Evolutionary conservation across 2,113 vertebrate genomes (phyloP).

Genomic region (Sturnira hondurensis): DNA sequence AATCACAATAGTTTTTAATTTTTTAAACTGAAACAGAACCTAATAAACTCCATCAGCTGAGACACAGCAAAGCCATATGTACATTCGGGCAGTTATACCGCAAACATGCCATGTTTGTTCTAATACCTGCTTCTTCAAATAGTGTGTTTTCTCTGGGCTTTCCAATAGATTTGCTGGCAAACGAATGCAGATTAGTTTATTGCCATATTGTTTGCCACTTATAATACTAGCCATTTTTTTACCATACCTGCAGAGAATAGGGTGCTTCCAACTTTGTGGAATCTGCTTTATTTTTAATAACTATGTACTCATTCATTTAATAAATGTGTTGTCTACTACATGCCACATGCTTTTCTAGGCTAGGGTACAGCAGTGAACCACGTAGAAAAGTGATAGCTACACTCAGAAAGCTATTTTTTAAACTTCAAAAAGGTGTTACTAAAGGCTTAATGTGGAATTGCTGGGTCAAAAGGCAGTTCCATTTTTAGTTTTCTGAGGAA

Average conservation of each 20-base stretch:
- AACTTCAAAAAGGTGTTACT: conserved; percentile 11
- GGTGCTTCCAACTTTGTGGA: background rate
- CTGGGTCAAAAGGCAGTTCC: too few species aligned
- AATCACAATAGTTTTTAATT: background rate
- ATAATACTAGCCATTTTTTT: background rate
- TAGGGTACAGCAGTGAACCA: background rate
- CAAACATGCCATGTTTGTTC: background rate
- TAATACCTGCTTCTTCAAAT: background rate
- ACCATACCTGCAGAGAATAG: background rate
- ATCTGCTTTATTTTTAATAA: background rate
- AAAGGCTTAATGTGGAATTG: background rate
- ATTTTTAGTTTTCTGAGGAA: too few species aligned
- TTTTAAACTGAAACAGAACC: conserved; percentile 8
- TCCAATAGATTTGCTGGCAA: background rate
- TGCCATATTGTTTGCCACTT: background rate
- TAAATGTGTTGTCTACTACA: background rate
- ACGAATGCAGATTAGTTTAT: background rate
- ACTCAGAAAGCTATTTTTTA: background rate
- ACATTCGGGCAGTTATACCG: background rate
- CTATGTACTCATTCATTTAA: background rate
- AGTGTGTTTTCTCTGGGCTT: conserved; percentile 1
- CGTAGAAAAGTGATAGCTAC: background rate
- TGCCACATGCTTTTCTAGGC: background rate
- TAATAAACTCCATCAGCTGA: background rate
- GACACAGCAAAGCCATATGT: background rate